These are phyloP conservation scores for Scytalopus superciliaris DNA, from an alignment of 2,113 vertebrate genomes.

Conservation along the genomic window DNA sequence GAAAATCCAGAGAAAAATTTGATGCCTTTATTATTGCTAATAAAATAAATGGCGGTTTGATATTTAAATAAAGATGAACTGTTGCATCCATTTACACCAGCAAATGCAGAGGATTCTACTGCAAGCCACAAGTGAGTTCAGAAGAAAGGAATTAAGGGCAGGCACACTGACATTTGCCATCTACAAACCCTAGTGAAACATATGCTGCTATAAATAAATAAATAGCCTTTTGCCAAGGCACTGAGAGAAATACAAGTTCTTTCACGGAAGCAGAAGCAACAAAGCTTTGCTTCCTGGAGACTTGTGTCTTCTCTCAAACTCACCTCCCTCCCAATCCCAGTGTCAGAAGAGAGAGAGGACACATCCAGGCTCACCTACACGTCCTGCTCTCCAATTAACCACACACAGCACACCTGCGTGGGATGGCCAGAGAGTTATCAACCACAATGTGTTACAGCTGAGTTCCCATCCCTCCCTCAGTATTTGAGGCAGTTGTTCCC, in stretches of 20 bases:
- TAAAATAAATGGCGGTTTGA: constrained; percentile 30
- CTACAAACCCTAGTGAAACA: background rate
- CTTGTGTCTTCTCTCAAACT: background rate
- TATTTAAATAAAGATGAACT: background rate
- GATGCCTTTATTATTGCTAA: constrained; percentile 35
- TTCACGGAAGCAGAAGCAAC: background rate
- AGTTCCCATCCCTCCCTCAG: background rate
- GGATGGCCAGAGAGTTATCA: background rate
- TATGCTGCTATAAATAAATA: background rate
- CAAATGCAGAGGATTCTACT: background rate
- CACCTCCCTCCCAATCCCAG: background rate
- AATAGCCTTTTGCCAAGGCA: background rate
- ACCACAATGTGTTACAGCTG: background rate
- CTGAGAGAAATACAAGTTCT: background rate
- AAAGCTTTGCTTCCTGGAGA: background rate
- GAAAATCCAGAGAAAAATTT: background rate
- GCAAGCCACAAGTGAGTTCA: constrained; percentile 55
- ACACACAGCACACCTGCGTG: rapidly evolving
- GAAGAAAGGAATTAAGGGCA: constrained; percentile 59
- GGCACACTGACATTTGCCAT: background rate
- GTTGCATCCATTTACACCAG: background rate
- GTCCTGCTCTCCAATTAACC: background rate
- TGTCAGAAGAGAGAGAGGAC: background rate
- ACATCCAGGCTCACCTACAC: rapidly evolving
- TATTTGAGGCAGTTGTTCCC: background rate